Evolutionary conservation across 1,140 invertebrate species (phyloP).

Genomic region (Ceratina japonica): DNA sequence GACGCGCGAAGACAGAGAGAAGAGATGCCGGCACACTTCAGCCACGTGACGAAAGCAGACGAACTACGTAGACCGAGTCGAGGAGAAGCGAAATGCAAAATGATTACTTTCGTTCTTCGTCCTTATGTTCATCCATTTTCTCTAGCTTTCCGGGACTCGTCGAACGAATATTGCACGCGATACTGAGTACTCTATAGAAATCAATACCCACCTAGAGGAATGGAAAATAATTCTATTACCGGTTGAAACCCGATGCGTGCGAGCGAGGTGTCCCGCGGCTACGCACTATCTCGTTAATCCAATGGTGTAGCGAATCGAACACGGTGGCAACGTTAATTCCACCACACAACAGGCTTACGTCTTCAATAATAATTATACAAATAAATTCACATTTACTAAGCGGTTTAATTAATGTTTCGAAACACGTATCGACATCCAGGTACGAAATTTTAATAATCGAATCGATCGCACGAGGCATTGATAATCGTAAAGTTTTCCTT

Average conservation of each 20-base stretch:
- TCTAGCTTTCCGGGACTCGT: conserved; percentile 34
- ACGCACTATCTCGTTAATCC: conserved; percentile 1
- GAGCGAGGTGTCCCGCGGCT: conserved; percentile 14
- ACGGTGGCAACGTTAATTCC: not conserved
- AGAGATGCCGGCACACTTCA: too few species aligned
- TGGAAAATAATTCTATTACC: conserved; percentile 75
- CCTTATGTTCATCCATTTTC: not conserved
- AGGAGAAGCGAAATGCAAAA: not conserved
- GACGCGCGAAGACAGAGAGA: too few species aligned
- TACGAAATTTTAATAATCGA: too few species aligned
- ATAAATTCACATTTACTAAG: too few species aligned
- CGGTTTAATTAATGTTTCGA: too few species aligned
- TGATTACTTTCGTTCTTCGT: conserved; percentile 18
- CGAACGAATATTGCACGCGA: conserved; percentile 59
- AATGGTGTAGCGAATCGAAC: not conserved
- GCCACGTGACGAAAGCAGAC: not conserved
- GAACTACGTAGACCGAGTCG: not conserved
- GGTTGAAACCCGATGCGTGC: conserved; percentile 74
- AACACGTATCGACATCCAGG: too few species aligned
- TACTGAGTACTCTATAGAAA: conserved; percentile 64
- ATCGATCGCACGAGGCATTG: too few species aligned
- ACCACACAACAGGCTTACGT: not conserved
- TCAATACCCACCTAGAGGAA: conserved; percentile 63
- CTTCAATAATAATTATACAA: too few species aligned
- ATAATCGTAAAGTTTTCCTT: too few species aligned